A percentile compares a stretch with the other conserved stretches of the same genome.
Conservation (phyloP, 1,140 invertebrate genomes). For the Polyergus mexicanus region DNA sequence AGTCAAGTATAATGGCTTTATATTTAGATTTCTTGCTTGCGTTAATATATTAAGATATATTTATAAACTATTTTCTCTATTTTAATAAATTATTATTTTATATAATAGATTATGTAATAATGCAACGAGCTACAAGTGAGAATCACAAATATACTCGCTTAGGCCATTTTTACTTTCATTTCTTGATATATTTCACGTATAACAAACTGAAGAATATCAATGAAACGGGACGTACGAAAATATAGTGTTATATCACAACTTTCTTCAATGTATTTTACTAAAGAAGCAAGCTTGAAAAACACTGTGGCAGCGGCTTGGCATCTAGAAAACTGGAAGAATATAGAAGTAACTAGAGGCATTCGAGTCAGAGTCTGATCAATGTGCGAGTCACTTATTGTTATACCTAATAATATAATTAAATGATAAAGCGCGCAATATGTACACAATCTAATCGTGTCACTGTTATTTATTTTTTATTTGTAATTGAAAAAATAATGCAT, state of each 20-base stretch:
- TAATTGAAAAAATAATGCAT: neutral
- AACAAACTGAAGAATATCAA: conserved; percentile 31
- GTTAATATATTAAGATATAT: conserved; percentile 5
- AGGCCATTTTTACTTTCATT: conserved; percentile 31
- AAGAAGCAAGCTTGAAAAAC: conserved; percentile 52
- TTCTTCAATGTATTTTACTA: conserved; percentile 22
- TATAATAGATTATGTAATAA: conserved; percentile 12
- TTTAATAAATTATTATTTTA: conserved; percentile 24
- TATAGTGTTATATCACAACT: conserved; percentile 2
- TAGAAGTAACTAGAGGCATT: conserved; percentile 37
- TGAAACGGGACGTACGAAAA: conserved; percentile 51
- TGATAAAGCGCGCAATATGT: neutral
- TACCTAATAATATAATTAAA: neutral
- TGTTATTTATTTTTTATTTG: neutral
- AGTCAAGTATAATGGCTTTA: neutral
- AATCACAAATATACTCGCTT: neutral
- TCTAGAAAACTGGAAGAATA: conserved; percentile 42
- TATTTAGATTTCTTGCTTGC: neutral
- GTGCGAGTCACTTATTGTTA: neutral
- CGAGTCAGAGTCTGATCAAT: conserved; percentile 42
- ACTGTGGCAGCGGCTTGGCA: conserved; percentile 48
- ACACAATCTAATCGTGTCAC: neutral
- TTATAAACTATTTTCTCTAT: neutral
- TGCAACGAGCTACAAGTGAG: neutral
- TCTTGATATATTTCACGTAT: conserved; percentile 31